A percentile compares a stretch with the other conserved stretches of the same genome.
These are phyloP conservation scores for roundworm (Caenorhabditis elegans) DNA, from an alignment of 1,140 invertebrate genomes.

Conservation along the genomic window DNA sequence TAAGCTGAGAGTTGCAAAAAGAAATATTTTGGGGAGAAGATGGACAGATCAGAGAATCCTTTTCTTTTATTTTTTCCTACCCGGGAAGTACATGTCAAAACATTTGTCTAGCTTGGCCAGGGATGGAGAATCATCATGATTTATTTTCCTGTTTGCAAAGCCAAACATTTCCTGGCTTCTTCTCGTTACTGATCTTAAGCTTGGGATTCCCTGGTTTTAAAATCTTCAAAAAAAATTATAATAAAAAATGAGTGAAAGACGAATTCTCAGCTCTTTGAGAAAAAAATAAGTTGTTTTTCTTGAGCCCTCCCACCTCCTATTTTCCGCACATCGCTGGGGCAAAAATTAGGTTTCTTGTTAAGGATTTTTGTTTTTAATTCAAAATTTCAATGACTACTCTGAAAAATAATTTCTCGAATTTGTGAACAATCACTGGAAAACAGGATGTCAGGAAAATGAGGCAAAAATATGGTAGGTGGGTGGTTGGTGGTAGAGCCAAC, in stretches of 20 bases:
- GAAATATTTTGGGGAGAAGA: background rate
- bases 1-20: constrained; percentile 19
- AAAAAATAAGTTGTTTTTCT: constrained; percentile 22
- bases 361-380: background rate
- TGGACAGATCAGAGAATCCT: constrained; percentile 8
- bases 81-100: background rate
- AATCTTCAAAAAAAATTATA: no score
- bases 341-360: constrained; percentile 4
- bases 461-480: background rate
- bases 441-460: background rate
- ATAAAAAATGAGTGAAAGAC: background rate
- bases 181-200: no score
- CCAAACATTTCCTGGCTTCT: no score
- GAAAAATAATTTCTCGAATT: no score
- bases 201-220: no score
- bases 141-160: no score
- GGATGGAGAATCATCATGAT: background rate
- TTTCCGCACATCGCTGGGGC: background rate
- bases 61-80: background rate
- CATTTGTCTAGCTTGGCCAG: background rate
- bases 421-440: background rate
- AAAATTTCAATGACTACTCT: no score
- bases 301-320: background rate
- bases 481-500: no score
- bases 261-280: background rate